Base-by-base conservation (phyloP, 2,113 vertebrate species). In the Zapornia atra region DNA sequence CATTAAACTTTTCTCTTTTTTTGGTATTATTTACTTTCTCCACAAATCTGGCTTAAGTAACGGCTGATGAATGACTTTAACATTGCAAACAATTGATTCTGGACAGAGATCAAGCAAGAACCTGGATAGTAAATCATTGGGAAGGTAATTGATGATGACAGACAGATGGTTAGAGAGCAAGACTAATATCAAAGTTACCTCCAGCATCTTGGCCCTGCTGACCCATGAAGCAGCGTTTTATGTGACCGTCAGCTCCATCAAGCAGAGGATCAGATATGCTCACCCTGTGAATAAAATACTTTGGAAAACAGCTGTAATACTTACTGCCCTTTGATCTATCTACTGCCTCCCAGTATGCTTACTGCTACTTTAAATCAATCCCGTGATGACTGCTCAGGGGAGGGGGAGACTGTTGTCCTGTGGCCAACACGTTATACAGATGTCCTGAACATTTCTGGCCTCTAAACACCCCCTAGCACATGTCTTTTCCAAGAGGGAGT, bases 351-450 rank as follows among this genome's bases (percentile, higher is more conserved):
- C 73, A 75, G 5, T 31, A 26, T 18, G 42, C 19, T 96, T 79
- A 76, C 42, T 91, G 57, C 73, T 86, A 42, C 34, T 90, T 87
- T 79, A 91, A 93, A 90, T 93, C 88, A 82, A 38, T 59, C 69
- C 50, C 51, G 25, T 57, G n/a, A 8, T 54, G 36, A 40, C 38
- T 82, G 56, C 26, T 51, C 18, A 40, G 65, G 56, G 54, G 42
- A 70, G 15, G 36, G 16, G 29, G 25, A 88, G 50, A 15, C 22
- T 12, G 12, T 54, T 33, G 10, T 82, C 63, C 40, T 20, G 2
- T 8, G 69, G 65, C 7, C 42, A 85, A 48, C 1, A 0, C 8
- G 26, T 54, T 44, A 9, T 7, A 60, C 34, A 66, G 65, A 29
- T 0, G 0, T 17, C 29, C 12, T 51, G 51, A 78, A 46, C n/a